A percentile compares a stretch with the other conserved stretches of the same genome.
Conservation (phyloP, 92 coral and sea anemone species). For the Blastomussa wellsi region DNA sequence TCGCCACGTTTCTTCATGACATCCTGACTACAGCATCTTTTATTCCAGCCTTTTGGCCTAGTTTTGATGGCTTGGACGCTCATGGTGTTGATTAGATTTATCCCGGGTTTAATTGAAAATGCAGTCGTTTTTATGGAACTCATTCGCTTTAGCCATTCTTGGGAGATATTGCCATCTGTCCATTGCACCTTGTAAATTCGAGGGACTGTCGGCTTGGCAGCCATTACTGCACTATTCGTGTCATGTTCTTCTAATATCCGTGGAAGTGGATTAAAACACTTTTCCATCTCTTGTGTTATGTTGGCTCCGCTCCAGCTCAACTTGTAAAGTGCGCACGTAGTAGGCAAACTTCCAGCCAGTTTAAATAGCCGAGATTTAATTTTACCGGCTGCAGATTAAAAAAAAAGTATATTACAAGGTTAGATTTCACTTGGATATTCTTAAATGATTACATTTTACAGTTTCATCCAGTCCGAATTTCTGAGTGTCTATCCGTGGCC, state of each 20-base stretch:
- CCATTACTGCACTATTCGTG: background rate
- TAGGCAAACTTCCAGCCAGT: background rate
- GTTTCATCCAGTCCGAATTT: background rate
- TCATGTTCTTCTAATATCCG: conserved; percentile 13
- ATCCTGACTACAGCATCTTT: background rate
- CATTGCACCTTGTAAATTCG: conserved; percentile 5
- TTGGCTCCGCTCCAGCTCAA: background rate
- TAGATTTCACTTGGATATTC: background rate
- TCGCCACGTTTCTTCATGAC: background rate
- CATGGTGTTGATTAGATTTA: background rate
- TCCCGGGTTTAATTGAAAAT: background rate
- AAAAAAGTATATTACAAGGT: background rate
- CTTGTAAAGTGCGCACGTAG: background rate
- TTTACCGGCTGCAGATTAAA: background rate
- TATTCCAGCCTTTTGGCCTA: background rate
- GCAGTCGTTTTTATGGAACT: background rate
- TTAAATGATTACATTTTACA: background rate
- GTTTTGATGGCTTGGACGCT: background rate
- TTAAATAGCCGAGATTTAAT: background rate
- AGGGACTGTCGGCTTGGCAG: background rate
- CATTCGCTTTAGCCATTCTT: conserved; percentile 28
- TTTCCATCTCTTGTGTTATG: background rate
- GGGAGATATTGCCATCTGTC: conserved; percentile 9
- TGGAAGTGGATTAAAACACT: conserved; percentile 19
- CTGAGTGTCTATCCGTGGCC: background rate